Conservation (phyloP, 2,888 invertebrate genomes). For the Tolmerus cingulatus region DNA sequence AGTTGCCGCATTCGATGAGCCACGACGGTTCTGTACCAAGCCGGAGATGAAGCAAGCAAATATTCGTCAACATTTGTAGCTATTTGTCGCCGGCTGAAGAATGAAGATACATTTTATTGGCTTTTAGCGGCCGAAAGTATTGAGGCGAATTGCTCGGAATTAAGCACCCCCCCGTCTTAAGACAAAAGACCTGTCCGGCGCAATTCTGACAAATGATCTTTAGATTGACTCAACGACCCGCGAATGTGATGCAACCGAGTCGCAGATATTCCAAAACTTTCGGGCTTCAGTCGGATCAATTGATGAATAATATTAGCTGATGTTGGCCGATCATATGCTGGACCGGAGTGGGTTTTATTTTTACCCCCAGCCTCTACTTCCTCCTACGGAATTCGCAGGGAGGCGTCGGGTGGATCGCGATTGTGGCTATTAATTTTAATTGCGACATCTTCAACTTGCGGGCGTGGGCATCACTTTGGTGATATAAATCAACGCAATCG, state of each 20-base stretch:
- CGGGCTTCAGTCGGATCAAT: not conserved
- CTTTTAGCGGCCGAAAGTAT: not conserved
- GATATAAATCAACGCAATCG: not conserved
- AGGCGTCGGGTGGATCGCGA: not conserved
- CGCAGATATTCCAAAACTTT: not conserved
- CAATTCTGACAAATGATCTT: conserved; percentile 37
- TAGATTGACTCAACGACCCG: conserved; percentile 3
- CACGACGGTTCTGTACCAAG: not conserved
- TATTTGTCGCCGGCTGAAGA: not conserved
- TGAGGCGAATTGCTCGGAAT: not conserved
- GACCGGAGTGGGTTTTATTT: not conserved
- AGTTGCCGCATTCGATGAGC: conserved; percentile 17
- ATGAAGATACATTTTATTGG: not conserved
- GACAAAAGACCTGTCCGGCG: conserved; percentile 2
- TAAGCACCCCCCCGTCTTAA: not conserved
- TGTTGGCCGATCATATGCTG: not conserved
- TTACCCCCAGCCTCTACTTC: not conserved
- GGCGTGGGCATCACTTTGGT: not conserved
- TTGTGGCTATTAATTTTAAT: not conserved
- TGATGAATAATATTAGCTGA: not conserved
- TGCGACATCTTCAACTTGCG: not conserved
- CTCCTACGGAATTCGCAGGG: not conserved
- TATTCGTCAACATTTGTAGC: not conserved
- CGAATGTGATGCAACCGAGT: not conserved
- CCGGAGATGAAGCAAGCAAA: not conserved